phyloP scores from a whole-genome alignment of 1,140 invertebrate genomes.

The Stegodyphus mimosarum region DNA sequence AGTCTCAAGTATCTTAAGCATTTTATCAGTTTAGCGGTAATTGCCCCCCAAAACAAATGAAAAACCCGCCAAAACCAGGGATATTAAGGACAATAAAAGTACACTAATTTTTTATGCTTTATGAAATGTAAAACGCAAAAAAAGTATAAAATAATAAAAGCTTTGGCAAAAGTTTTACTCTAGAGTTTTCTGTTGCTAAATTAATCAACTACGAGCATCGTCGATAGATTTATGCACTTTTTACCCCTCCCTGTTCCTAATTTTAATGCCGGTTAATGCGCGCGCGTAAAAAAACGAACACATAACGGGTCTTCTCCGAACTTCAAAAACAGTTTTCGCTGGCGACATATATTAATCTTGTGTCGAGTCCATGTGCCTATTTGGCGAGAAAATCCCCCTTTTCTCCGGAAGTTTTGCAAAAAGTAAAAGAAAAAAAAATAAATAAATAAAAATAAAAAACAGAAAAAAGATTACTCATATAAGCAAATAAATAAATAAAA shows the following conservation, averaged over 20 bases:
- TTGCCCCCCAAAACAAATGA: too few species aligned
- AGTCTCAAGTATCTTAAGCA: too few species aligned
- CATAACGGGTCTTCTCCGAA: background rate
- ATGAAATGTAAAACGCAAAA: constrained; percentile 1
- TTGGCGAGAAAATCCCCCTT: background rate
- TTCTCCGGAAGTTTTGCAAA: constrained; percentile 33
- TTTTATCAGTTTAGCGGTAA: too few species aligned
- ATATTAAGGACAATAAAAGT: background rate
- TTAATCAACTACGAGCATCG: constrained; percentile 21
- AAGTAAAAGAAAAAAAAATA: constrained; percentile 8
- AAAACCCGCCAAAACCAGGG: background rate
- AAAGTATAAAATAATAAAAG: constrained; percentile 2
- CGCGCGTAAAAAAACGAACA: background rate
- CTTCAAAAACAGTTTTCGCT: constrained; percentile 38
- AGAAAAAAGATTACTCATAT: constrained; percentile 24
- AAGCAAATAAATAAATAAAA: constrained; percentile 21
- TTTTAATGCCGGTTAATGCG: constrained; percentile 12
- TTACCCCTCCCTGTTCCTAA: constrained; percentile 5
- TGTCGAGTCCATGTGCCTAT: constrained; percentile 31
- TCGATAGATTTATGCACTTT: constrained; percentile 21
- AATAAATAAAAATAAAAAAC: background rate
- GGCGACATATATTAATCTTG: constrained; percentile 44
- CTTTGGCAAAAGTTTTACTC: background rate
- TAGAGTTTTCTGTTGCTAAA: background rate
- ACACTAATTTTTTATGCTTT: background rate